Evolutionary conservation across 2,797 vertebrate species (phyloP).

Genomic region (Bovichtus diacanthus): DNA sequence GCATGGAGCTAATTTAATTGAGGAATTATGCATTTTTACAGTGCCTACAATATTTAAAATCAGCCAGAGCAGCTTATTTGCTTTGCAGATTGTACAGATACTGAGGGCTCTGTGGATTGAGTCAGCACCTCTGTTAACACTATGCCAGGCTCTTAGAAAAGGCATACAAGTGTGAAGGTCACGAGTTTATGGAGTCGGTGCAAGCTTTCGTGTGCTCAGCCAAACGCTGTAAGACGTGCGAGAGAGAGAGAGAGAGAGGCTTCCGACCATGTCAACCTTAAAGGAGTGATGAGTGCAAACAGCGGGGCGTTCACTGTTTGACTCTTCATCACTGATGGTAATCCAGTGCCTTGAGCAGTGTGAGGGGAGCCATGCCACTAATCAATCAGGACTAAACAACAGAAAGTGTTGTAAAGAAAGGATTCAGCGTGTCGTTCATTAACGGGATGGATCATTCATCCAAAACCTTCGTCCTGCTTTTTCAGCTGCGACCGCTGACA

Average conservation of each 20-base stretch:
- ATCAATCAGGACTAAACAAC: slow-evolving; percentile 59
- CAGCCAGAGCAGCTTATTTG: slow-evolving; percentile 37
- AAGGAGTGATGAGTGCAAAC: slow-evolving; percentile 21
- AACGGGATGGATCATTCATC: not conserved
- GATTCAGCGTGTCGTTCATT: slow-evolving; percentile 22
- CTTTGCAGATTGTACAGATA: slow-evolving; percentile 45
- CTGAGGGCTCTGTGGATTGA: slow-evolving; percentile 30
- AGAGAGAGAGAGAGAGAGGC: not conserved
- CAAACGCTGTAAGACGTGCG: slow-evolving; percentile 42
- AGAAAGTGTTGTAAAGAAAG: slow-evolving; percentile 61
- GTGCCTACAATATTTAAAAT: not conserved
- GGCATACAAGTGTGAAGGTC: slow-evolving; percentile 64
- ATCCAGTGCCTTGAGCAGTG: slow-evolving; percentile 53
- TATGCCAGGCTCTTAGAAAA: slow-evolving; percentile 38
- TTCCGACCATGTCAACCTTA: slow-evolving; percentile 20
- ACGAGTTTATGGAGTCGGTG: slow-evolving; percentile 52
- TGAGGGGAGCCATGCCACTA: slow-evolving; percentile 42
- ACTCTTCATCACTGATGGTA: slow-evolving; percentile 46
- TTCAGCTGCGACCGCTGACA: no score
- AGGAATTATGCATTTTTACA: slow-evolving; percentile 25
- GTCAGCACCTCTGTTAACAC: slow-evolving; percentile 51
- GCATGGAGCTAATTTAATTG: slow-evolving; percentile 10
- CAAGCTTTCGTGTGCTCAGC: slow-evolving; percentile 46
- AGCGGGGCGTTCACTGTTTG: slow-evolving; percentile 14
- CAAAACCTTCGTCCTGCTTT: no score